Conservation (phyloP, 2,797 vertebrate genomes). For the Lithobates sylvaticus region DNA sequence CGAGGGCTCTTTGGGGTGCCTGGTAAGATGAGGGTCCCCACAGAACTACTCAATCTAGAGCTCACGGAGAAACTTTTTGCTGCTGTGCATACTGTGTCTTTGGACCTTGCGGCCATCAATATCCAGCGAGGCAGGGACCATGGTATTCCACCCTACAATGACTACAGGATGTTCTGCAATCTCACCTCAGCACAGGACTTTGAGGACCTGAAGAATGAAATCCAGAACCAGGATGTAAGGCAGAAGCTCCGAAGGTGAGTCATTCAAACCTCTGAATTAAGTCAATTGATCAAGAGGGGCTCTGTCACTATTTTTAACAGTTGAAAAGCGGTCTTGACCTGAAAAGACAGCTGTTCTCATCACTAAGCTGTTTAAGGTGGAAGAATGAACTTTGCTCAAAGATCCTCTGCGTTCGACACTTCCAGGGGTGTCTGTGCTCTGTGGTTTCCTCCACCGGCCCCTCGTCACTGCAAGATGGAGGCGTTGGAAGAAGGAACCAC, state of each 20-base stretch:
- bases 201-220: conserved; percentile 77
- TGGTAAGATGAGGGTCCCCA: conserved; percentile 76
- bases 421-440: too few relatives aligned
- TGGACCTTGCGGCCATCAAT: conserved; percentile 77
- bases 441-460: too few relatives aligned
- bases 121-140: conserved; percentile 78
- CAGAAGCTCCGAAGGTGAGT: conserved; percentile 76
- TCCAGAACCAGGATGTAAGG: conserved; percentile 75
- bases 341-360: too few relatives aligned
- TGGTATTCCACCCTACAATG: conserved; percentile 76
- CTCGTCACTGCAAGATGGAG: too few relatives aligned
- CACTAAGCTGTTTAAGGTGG: too few relatives aligned
- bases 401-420: too few relatives aligned
- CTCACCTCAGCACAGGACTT: conserved; percentile 73
- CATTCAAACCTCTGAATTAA: too few relatives aligned
- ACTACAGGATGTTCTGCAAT: conserved; percentile 78
- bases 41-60: conserved; percentile 76
- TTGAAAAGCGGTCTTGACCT: too few relatives aligned
- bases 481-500: too few relatives aligned
- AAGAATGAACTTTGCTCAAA: too few relatives aligned
- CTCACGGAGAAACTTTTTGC: conserved; percentile 77
- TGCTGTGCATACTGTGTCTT: conserved; percentile 74
- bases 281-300: too few relatives aligned
- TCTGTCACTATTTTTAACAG: too few relatives aligned
- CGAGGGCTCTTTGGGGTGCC: conserved; percentile 74